phyloP scores from a whole-genome alignment of 2,113 vertebrate species.

The Pogona vitticeps region DNA sequence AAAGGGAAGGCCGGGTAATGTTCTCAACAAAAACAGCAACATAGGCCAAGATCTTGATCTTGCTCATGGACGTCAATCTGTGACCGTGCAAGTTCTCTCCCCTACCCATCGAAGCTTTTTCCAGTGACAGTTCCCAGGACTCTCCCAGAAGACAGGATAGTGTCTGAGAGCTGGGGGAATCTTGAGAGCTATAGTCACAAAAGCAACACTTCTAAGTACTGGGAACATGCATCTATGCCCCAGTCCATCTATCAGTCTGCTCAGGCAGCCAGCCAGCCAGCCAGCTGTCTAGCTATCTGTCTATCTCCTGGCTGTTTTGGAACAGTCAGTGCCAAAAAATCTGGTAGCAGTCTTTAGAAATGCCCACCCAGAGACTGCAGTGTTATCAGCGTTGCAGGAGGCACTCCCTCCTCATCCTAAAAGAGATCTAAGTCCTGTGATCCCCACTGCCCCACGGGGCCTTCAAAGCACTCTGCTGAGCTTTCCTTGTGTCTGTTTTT shows the following conservation, averaged over 20 bases:
- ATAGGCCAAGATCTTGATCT: not conserved
- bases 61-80: not conserved
- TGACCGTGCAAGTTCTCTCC: not conserved
- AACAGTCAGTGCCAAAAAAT: slow-evolving; percentile 45
- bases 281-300: not conserved
- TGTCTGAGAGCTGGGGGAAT: too few relatives aligned
- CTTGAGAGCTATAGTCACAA: too few relatives aligned
- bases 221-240: too few relatives aligned
- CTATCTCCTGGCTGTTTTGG: not conserved
- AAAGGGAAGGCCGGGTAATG: too few relatives aligned
- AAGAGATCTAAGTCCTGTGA: slow-evolving; percentile 53
- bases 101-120: not conserved
- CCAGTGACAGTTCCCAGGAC: too few relatives aligned
- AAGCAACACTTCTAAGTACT: too few relatives aligned
- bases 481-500: slow-evolving; percentile 9
- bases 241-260: not conserved
- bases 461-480: slow-evolving; percentile 47
- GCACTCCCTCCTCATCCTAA: slow-evolving; percentile 57
- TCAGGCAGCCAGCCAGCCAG: not conserved
- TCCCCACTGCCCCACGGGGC: slow-evolving; percentile 27
- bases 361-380: slow-evolving; percentile 39
- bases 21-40: not conserved
- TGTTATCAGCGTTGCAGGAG: slow-evolving; percentile 67
- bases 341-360: slow-evolving; percentile 34
- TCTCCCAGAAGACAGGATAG: too few relatives aligned